Base-by-base conservation (phyloP, 1,140 invertebrate species). In the Heliconius nattereri region DNA sequence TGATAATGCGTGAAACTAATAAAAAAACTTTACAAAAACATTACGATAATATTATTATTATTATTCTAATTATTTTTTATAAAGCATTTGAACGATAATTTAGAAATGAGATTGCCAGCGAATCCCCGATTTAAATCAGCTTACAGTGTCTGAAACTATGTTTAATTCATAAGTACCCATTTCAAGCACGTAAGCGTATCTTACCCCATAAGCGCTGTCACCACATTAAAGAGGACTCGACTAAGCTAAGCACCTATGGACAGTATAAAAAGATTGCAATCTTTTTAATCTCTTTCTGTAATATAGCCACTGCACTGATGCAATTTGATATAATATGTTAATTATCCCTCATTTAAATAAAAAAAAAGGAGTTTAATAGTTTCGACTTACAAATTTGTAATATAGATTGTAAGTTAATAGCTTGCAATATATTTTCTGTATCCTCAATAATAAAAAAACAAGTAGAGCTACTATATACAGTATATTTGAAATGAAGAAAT, bases 111-210 rank as follows among this genome's bases (percentile, higher is more conserved):
- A 35, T 74, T n/a, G 26, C 45, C n/a, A 40, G 23, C 13, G 29
- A 74, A 26, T n/a, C 23, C 29, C 40, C 16, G 40, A 37, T 52
- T 74, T 74, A 52, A 52, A 52, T 52, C 73, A 74, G 73, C 73
- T 74, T 74, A 74, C 73, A 13, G 26, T 60, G 8, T 60, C 37
- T 37, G 37, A 81, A 74, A 77, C 20, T 45, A 73, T 78, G 75
- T 74, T 77, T 81, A 73, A 81, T 78, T 81, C 72, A 81, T 78
- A 75, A 75, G 57, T 76, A 40, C 75, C 57, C 60, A 45, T 60
- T 76, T 74, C 54, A 45, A 76, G 54, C 52, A 76, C 57, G 32
- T 76, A 76, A 70, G 52, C 75, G 32, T 70, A 54, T 70, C 75
- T 76, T 70, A 29, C 75, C 60, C 60, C 32, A 40, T 60, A 40